A percentile compares a stretch with the other conserved stretches of the same genome.
Evolutionary conservation across 2,797 vertebrate genomes (phyloP).

Genomic region (Oryzias dopingdopingensis): DNA sequence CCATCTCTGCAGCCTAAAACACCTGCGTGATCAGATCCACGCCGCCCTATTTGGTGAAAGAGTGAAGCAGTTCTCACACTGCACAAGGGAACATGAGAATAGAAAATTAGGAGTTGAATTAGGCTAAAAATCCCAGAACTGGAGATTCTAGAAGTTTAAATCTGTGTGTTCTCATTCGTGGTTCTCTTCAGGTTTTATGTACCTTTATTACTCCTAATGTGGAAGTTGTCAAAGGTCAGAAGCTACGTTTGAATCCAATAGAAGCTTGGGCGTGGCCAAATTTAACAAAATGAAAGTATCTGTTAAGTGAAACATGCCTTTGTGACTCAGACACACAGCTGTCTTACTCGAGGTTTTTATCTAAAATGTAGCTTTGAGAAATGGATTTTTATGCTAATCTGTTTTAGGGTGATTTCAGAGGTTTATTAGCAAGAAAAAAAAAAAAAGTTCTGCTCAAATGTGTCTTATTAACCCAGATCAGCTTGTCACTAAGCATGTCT

Average conservation of each 20-base stretch:
- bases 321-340: slow-evolving; percentile 4
- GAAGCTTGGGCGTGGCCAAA: too few species aligned
- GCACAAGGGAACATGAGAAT: background rate
- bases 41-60: background rate
- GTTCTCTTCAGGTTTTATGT: too few species aligned
- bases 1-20: background rate
- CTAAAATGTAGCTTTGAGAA: background rate
- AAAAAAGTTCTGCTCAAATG: slow-evolving; percentile 21
- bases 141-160: too few species aligned
- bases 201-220: too few species aligned
- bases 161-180: too few species aligned
- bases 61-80: background rate
- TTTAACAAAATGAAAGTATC: too few species aligned
- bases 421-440: background rate
- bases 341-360: background rate
- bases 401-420: background rate
- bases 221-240: too few species aligned
- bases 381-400: background rate
- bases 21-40: slow-evolving; percentile 1
- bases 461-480: slow-evolving; percentile 18
- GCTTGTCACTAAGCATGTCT: slow-evolving; percentile 32
- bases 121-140: too few species aligned
- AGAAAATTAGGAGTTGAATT: background rate
- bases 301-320: background rate
- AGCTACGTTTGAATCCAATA: too few species aligned